These are phyloP conservation scores for Pediacus dermestoides DNA, from an alignment of 2,888 invertebrate species.

Conservation along the genomic window DNA sequence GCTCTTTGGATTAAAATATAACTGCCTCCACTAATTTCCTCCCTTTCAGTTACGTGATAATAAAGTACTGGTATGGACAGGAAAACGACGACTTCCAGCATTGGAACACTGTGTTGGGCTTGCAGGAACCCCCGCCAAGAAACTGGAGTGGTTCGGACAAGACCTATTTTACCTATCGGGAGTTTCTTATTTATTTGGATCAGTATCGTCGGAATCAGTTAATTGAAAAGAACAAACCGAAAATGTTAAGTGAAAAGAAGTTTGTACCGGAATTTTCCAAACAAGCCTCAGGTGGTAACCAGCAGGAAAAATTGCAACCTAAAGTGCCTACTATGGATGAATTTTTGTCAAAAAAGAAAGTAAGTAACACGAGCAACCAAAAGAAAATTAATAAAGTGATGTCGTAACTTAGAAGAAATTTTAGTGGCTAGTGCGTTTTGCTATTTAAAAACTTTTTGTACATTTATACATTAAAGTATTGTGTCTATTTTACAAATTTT, in stretches of 20 bases:
- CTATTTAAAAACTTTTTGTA: too few species aligned
- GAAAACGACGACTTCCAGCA: constrained; percentile 69
- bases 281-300: neutral
- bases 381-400: constrained; percentile 34
- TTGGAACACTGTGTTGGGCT: constrained; percentile 66
- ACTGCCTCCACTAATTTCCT: neutral
- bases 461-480: too few species aligned
- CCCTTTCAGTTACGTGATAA: constrained; percentile 64
- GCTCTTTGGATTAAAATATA: too few species aligned
- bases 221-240: constrained; percentile 47
- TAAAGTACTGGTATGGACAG: constrained; percentile 72
- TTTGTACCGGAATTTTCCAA: constrained; percentile 9
- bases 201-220: constrained; percentile 56
- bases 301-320: constrained; percentile 50
- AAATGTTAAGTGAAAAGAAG: constrained; percentile 14
- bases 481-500: too few species aligned
- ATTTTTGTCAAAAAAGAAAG: constrained; percentile 51
- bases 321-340: constrained; percentile 55
- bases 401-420: constrained; percentile 20
- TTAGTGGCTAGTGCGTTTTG: constrained; percentile 1
- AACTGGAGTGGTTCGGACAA: constrained; percentile 68
- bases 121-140: constrained; percentile 67
- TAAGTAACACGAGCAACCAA: constrained; percentile 34
- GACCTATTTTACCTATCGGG: constrained; percentile 68
- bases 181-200: constrained; percentile 64